A percentile compares a stretch with the other conserved stretches of the same genome.
Evolutionary conservation across 1,140 invertebrate genomes (phyloP).

Genomic region (Danaus melanippus): DNA sequence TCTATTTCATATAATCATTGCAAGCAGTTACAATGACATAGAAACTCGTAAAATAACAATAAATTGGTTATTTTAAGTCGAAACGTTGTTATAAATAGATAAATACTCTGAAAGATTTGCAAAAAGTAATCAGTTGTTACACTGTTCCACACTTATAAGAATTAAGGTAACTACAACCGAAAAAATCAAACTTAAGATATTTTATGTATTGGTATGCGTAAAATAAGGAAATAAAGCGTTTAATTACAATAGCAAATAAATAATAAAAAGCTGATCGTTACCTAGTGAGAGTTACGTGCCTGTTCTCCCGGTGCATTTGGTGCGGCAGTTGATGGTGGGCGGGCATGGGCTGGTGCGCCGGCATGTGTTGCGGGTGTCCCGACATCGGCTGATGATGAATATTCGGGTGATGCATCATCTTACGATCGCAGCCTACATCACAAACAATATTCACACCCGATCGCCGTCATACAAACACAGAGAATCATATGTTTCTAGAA

Average conservation of each 20-base stretch:
- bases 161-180: too few species aligned
- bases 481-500: slow-evolving; percentile 1
- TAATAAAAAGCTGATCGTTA: slow-evolving; percentile 56
- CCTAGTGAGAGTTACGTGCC: slow-evolving; percentile 68
- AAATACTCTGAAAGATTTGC: too few species aligned
- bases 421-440: slow-evolving; percentile 43
- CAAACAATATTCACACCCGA: slow-evolving; percentile 50
- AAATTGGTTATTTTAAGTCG: too few species aligned
- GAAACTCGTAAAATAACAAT: too few species aligned
- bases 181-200: too few species aligned
- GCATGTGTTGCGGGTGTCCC: slow-evolving; percentile 61
- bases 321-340: slow-evolving; percentile 62
- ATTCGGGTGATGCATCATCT: slow-evolving; percentile 70
- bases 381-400: slow-evolving; percentile 70
- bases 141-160: too few species aligned
- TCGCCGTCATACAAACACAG: slow-evolving; percentile 24
- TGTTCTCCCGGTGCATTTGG: slow-evolving; percentile 66
- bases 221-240: slow-evolving; percentile 1
- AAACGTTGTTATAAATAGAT: too few species aligned
- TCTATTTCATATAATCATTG: too few species aligned
- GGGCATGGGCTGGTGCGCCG: slow-evolving; percentile 59
- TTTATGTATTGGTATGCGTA: too few species aligned
- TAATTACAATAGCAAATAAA: slow-evolving; percentile 31
- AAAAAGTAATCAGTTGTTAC: too few species aligned
- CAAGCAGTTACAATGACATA: too few species aligned